Base-by-base conservation (phyloP, 2,113 vertebrate species). In the Neolamprologus longior region DNA sequence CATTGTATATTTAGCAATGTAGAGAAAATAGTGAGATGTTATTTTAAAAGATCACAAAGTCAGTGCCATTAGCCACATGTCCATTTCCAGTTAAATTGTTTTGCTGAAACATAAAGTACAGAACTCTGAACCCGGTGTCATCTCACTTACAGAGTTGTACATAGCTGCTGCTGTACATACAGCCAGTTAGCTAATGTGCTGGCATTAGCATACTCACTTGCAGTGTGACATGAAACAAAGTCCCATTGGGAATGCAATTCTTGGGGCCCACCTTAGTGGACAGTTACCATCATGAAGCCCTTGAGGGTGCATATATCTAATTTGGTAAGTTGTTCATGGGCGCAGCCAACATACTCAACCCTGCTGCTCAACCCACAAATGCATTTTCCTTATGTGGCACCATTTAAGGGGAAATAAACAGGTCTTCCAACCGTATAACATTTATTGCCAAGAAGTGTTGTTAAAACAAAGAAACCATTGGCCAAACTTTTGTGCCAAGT, bases 191-290 rank as follows among this genome's bases (percentile, higher is more conserved):
- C 63, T 40, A 71, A 71, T 71, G 1, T 40, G 63, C 10, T 68
- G n/a, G n/a, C 63, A 40, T 42, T 71, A 71, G 33, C 11, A 13
- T 71, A 24, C 63, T 24, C 1, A 40, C n/a, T 40, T 9, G n/a
- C n/a, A 71, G 3, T 71, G 3, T 71, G 7, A 42, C 21, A 14
- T 21, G 7, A 40, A 24, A 21, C 1, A 24, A 68, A 68, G 33
- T 35, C 19, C 63, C 19, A 68, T 35, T 0, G 19, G 35, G 11
- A 21, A 24, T 68, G 35, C 12, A 68, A 8, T 68, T 68, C 0
- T 68, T 0, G 0, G 63, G 63, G 33, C 19, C 35, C 63, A 40
- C 63, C 35, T 21, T 35, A 40, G 63, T 40, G 63, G 63, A 40
- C 11, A 21, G 63, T 40, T 68, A 68, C 33, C 33, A 1, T 13